Base-by-base conservation (phyloP, 1,140 invertebrate species). In the Physella acuta region DNA sequence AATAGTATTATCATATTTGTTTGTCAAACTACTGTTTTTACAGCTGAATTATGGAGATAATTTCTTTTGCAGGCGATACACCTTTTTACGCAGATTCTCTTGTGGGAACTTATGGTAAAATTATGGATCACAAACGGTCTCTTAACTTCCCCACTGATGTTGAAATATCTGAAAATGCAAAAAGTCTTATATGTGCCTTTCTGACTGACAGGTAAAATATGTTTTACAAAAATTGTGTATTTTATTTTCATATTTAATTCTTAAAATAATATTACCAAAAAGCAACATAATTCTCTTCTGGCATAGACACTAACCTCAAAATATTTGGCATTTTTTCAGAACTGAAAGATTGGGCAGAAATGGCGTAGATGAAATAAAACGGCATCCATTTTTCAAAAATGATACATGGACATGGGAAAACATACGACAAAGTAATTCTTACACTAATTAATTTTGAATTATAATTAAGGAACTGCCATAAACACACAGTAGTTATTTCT, bases 81-180 rank as follows among this genome's bases (percentile, higher is more conserved):
- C 97, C 97, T 3, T 99, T 99, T 86, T 99, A 97, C 87, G 96
- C 97, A 1, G 97, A 99, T 80, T 98, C 95, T 60, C 88, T 99
- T 67, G 93, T 98, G 39, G 95, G 94, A 37, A 99, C 97, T 16
- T 99, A 99, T 85, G 94, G 94, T 30, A 98, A 98, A 87, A 99
- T 99, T 76, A 98, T 99, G 96, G 95, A 99, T 83, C 94, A 98
- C 82, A 92, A 95, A 83, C 98, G 97, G 81, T 95, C 95, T 20
- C 86, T 99, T 2, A 90, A 90, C 73, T 99, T 99, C 86, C 97
- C 97, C 33, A 90, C 93, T 76, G 97, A 99, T 83, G 89, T 94
- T 60, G 92, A 96, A 82, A 94, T 99, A 67, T 95, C 93, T 51
- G 89, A 90, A 70, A 90, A 93, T 80, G 95, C 96, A 4, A 97